Base-by-base conservation (phyloP, 2,797 vertebrate genomes). In the Molossus alvarezi region DNA sequence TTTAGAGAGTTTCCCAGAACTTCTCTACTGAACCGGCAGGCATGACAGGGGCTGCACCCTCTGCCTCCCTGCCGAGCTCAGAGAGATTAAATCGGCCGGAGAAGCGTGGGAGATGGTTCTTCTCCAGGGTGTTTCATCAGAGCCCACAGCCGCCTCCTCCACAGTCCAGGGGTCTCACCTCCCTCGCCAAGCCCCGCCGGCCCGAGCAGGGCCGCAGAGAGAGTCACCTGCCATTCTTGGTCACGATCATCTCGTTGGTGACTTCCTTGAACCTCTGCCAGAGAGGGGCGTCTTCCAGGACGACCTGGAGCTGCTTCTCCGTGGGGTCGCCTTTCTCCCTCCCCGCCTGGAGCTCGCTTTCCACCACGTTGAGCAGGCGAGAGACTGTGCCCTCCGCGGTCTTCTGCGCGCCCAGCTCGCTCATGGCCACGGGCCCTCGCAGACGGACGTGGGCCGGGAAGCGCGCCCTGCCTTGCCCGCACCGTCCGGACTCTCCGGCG, bases 241-340 rank as follows among this genome's bases (percentile, higher is more conserved):
- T 99, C 98, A 99, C 99, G 1, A 99, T 99, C 99, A 99, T 99
- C 98, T 99, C 99, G 18, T 99, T 99, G 76, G 99, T 99, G 98
- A 99, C 98, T 96, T 99, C 98, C 94, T 99, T 99, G 95, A 99
- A 99, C 97, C 99, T 99, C 97, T 99, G 99, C 99, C 99, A 99
- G 73, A 99, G 99, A 1, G 99, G 99, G 0, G 98, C 99, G 33
- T 99, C 99, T 97, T 99, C 99, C 98, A 99, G 98, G 51, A 97
- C 97, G 90, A 99, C 99, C 97, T 98, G 98, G 64, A 99, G 99
- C 97, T 99, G 99, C 45, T 99, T 98, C 98, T 99, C 99, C 0
- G 99, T 99, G 7, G 99, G 99, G 97, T 99, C 99, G 0, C 99
- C 99, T 97, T 99, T 99, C 96, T 99, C 99, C 48, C 99, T 98